phyloP scores from a whole-genome alignment of 2,888 invertebrate species.

The Netelia virgata region DNA sequence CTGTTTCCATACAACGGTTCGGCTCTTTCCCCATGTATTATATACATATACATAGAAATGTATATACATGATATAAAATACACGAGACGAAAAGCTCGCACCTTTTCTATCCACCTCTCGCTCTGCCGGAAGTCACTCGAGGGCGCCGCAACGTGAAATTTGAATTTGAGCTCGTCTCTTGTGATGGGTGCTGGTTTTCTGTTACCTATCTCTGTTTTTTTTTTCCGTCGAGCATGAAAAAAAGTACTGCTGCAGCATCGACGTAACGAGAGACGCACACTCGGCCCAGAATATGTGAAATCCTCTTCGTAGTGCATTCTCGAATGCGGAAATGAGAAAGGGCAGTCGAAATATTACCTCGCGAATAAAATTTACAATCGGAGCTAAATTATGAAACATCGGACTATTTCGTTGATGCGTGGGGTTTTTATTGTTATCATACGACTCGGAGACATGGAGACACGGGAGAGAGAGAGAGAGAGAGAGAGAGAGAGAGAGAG shows the following conservation, averaged over 20 bases:
- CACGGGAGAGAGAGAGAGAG: too few relatives aligned
- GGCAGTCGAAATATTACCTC: conserved; percentile 8
- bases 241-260: conserved; percentile 13
- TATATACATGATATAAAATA: conserved; percentile 30
- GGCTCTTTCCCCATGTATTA: neutral
- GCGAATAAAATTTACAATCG: conserved; percentile 18
- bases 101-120: conserved; percentile 51
- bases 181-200: conserved; percentile 52
- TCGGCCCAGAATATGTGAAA: conserved; percentile 47
- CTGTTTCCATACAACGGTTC: conserved; percentile 49
- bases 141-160: conserved; percentile 65
- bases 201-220: conserved; percentile 33
- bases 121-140: conserved; percentile 60
- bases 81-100: conserved; percentile 48
- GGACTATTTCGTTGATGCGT: neutral
- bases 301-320: conserved; percentile 40
- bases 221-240: conserved; percentile 21
- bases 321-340: conserved; percentile 45
- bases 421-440: neutral
- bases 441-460: neutral
- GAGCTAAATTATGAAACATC: conserved; percentile 20
- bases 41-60: neutral
- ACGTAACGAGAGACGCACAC: conserved; percentile 35
- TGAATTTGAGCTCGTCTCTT: conserved; percentile 57
- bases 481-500: too few relatives aligned